Evolutionary conservation across 1,140 invertebrate genomes (phyloP).

Genomic region (Saccostrea glomerata): DNA sequence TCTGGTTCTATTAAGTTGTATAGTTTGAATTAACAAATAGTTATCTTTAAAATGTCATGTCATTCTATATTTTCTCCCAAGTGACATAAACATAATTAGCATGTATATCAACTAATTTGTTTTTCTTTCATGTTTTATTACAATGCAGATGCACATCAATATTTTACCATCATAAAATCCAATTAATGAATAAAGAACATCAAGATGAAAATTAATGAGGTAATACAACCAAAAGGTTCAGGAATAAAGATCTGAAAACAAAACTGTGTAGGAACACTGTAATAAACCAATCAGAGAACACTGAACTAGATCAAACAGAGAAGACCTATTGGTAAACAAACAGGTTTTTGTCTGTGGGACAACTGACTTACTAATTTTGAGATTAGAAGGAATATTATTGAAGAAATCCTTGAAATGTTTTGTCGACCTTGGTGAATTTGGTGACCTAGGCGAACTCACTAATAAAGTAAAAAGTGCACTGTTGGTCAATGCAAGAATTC

Average conservation of each 20-base stretch:
- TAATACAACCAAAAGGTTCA: background rate
- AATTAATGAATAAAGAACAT: too few species aligned
- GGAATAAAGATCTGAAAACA: background rate
- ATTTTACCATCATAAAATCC: too few species aligned
- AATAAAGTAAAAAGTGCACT: slow-evolving; percentile 18
- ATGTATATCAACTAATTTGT: too few species aligned
- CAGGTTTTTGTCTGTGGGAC: background rate
- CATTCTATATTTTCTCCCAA: too few species aligned
- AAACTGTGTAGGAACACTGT: background rate
- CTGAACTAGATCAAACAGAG: too few species aligned
- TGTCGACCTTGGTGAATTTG: slow-evolving; percentile 3
- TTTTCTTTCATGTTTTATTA: too few species aligned
- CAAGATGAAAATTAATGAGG: background rate
- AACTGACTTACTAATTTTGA: background rate
- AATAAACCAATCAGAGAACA: background rate
- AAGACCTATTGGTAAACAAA: background rate
- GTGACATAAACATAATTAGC: too few species aligned
- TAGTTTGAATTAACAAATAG: too few species aligned
- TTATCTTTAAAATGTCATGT: too few species aligned
- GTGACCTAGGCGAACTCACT: slow-evolving; percentile 11
- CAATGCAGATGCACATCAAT: too few species aligned
- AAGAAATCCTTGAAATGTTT: slow-evolving; percentile 23
- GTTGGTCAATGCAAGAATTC: background rate
- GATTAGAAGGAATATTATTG: background rate
- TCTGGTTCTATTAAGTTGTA: too few species aligned